These are phyloP conservation scores for Gari tellinella DNA, from an alignment of 2,888 invertebrate species.

Conservation along the genomic window DNA sequence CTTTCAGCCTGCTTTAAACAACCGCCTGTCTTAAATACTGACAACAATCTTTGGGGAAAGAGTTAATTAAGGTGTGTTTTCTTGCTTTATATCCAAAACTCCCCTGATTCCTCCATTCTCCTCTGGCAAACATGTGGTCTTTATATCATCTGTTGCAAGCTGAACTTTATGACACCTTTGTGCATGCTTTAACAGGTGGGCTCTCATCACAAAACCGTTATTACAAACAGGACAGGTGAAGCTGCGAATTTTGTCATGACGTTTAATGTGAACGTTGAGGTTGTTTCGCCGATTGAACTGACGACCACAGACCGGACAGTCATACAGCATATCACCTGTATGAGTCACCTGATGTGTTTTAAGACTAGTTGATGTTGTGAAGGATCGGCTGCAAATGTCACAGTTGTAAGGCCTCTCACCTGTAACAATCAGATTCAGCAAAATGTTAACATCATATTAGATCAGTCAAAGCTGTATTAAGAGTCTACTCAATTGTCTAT, in stretches of 20 bases:
- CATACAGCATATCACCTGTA: conserved; percentile 43
- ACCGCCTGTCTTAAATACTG: too few relatives aligned
- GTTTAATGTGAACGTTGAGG: conserved; percentile 48
- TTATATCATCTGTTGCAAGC: neutral
- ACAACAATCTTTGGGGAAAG: too few relatives aligned
- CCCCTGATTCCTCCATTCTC: too few relatives aligned
- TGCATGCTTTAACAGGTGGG: conserved; percentile 36
- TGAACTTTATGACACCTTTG: conserved; percentile 21
- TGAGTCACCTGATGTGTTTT: conserved; percentile 50
- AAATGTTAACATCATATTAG: too few relatives aligned
- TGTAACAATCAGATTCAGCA: too few relatives aligned
- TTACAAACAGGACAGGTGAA: conserved; percentile 41
- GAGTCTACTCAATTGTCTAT: too few relatives aligned
- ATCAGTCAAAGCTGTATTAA: too few relatives aligned
- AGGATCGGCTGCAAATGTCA: conserved; percentile 42
- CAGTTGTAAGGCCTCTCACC: conserved; percentile 47
- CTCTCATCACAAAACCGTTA: conserved; percentile 51
- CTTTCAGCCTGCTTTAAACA: too few relatives aligned
- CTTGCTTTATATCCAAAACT: too few relatives aligned
- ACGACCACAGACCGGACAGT: conserved; percentile 43
- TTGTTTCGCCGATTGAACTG: conserved; percentile 49
- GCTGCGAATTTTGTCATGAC: conserved; percentile 42
- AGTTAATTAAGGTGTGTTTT: too few relatives aligned
- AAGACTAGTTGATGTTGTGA: conserved; percentile 46
- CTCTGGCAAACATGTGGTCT: too few relatives aligned